These are phyloP conservation scores for Aethina tumida DNA, from an alignment of 1,140 invertebrate genomes.

Conservation along the genomic window DNA sequence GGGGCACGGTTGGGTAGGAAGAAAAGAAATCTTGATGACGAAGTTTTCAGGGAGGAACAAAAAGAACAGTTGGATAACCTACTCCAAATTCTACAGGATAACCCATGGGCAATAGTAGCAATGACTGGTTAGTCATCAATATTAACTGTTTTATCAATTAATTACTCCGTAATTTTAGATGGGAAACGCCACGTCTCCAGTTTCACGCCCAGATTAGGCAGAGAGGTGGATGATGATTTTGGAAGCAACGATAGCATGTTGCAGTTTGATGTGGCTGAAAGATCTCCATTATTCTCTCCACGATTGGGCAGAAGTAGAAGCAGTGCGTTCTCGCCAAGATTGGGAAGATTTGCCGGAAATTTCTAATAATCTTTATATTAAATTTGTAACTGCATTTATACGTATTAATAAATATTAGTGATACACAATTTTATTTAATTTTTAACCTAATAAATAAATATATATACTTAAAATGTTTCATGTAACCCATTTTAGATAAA, in stretches of 20 bases:
- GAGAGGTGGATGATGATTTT: conserved; percentile 12
- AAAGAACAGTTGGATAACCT: no score
- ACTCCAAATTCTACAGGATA: no score
- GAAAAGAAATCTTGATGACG: no score
- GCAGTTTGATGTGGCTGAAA: conserved; percentile 9
- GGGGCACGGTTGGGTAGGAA: no score
- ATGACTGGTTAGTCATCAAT: conserved; percentile 10
- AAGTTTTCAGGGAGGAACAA: no score
- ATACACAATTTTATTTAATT: no score
- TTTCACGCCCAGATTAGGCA: conserved; percentile 18
- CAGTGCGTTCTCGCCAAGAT: conserved; percentile 14
- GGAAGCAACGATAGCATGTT: conserved; percentile 7
- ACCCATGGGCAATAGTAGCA: conserved; percentile 15
- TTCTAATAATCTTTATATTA: no score
- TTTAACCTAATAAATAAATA: no score
- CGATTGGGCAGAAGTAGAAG: conserved; percentile 18
- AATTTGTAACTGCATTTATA: no score
- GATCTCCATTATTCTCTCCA: conserved; percentile 20
- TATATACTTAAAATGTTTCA: no score
- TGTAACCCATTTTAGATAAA: no score
- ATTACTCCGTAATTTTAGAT: conserved; percentile 9
- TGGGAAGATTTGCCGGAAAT: conserved; percentile 13
- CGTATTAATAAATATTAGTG: no score
- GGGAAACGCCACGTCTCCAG: conserved; percentile 14
- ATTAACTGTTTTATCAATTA: neutral